Conservation (phyloP, 2,113 vertebrate species). For the Pedetes capensis region DNA sequence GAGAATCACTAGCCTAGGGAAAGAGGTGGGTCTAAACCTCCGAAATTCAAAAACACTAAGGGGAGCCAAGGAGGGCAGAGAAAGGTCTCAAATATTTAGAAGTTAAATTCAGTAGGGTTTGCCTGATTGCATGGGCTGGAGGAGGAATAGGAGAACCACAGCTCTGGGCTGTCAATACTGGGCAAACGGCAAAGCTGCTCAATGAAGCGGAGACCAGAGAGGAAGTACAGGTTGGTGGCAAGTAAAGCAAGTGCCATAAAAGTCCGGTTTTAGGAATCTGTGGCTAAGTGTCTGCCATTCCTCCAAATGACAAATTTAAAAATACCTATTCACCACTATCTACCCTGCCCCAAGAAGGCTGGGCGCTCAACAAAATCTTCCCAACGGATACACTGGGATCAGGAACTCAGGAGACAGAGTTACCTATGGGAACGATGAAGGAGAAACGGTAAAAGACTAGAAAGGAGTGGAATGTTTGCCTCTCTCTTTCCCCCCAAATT, state of each 20-base stretch:
- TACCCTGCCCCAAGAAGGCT: not conserved
- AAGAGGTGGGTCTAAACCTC: not conserved
- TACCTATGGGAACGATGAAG: not conserved
- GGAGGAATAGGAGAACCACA: not conserved
- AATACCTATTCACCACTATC: not conserved
- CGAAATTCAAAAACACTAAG: not conserved
- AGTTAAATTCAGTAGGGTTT: not conserved
- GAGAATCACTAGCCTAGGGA: not conserved
- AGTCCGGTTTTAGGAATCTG: not conserved
- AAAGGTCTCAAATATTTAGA: not conserved
- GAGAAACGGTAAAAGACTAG: not conserved
- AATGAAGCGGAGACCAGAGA: not conserved
- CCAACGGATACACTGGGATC: not conserved
- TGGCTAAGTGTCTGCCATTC: not conserved
- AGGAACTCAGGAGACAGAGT: not conserved
- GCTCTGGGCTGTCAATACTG: not conserved
- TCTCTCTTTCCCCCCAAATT: not conserved
- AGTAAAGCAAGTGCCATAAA: not conserved
- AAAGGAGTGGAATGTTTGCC: not conserved
- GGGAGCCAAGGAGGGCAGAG: no score
- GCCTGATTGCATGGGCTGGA: not conserved
- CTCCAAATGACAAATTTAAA: not conserved
- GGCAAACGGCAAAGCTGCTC: not conserved
- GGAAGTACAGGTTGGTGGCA: not conserved
- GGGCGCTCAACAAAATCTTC: not conserved